These are phyloP conservation scores for Chiridota heheva DNA, from an alignment of 35 echinoderm and acorn worm species.

Conservation along the genomic window DNA sequence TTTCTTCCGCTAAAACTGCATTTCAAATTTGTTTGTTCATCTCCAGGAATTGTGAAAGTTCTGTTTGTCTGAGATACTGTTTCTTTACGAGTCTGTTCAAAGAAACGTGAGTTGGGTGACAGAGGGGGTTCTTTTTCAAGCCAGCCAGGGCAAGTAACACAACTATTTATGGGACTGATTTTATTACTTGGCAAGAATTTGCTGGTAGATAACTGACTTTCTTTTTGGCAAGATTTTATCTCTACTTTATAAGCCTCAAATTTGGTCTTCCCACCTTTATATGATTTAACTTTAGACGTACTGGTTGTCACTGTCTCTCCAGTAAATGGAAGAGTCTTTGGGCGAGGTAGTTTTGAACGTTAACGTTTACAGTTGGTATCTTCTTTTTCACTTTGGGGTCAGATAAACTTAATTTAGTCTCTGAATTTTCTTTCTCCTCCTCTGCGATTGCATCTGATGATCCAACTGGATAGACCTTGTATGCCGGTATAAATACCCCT, in stretches of 20 bases:
- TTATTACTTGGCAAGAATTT: conserved; percentile 80
- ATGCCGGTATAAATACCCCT: conserved; percentile 83
- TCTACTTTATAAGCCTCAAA: conserved; percentile 17
- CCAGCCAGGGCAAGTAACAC: conserved; percentile 74
- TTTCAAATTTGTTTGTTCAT: conserved; percentile 20
- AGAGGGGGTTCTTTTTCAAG: conserved; percentile 55
- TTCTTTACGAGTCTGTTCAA: conserved; percentile 16
- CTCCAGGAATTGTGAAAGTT: conserved; percentile 34
- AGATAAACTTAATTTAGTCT: conserved; percentile 42
- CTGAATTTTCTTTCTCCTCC: conserved; percentile 43
- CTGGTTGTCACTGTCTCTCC: conserved; percentile 11
- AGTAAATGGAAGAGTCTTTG: conserved; percentile 28
- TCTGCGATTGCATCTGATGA: conserved; percentile 22
- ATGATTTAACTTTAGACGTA: not conserved
- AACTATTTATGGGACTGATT: conserved; percentile 75
- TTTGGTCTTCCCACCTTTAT: not conserved
- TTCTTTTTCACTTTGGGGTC: conserved; percentile 28
- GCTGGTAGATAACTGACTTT: conserved; percentile 43
- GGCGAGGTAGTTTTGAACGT: conserved; percentile 22
- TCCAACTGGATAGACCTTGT: conserved; percentile 68
- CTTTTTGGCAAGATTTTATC: not conserved
- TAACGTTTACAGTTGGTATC: not conserved
- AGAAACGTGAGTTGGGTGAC: conserved; percentile 33
- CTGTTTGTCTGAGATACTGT: conserved; percentile 1
- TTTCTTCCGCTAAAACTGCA: conserved; percentile 1